phyloP scores from a whole-genome alignment of 2,113 vertebrate genomes.

The Esox niger region DNA sequence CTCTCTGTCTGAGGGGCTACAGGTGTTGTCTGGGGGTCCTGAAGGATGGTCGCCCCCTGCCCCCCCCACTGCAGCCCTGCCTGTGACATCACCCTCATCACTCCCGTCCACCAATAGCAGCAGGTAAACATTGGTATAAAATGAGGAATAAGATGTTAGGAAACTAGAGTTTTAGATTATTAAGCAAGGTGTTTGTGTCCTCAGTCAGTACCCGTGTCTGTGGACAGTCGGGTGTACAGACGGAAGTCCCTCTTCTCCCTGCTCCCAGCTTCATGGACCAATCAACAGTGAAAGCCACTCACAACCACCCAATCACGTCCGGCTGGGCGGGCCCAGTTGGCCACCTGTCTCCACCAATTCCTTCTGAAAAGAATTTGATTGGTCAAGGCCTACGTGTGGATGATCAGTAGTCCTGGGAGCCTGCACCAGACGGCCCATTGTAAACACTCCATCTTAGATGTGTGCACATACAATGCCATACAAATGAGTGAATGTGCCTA shows the following conservation, averaged over 20 bases:
- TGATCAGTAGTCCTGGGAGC: neutral
- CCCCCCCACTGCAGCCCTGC: conserved; percentile 72
- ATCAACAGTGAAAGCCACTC: conserved; percentile 71
- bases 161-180: no score
- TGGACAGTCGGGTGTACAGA: conserved; percentile 84
- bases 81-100: conserved; percentile 65
- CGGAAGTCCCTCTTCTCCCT: conserved; percentile 69
- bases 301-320: conserved; percentile 68
- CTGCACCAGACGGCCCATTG: neutral
- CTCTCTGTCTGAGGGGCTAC: conserved; percentile 73
- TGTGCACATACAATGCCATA: neutral
- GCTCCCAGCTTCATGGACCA: conserved; percentile 62
- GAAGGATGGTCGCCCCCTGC: conserved; percentile 80
- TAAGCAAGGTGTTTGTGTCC: conserved; percentile 8
- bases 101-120: conserved; percentile 24
- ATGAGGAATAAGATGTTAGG: no score
- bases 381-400: neutral
- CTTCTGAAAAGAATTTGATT: conserved; percentile 65
- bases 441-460: no score
- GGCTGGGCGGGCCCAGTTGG: conserved; percentile 77
- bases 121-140: neutral
- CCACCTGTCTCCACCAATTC: conserved; percentile 76
- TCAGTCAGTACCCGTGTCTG: conserved; percentile 88
- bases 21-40: conserved; percentile 75
- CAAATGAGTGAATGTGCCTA: neutral